Conservation (phyloP, 2,888 invertebrate genomes). For the Cephonodes hylas region DNA sequence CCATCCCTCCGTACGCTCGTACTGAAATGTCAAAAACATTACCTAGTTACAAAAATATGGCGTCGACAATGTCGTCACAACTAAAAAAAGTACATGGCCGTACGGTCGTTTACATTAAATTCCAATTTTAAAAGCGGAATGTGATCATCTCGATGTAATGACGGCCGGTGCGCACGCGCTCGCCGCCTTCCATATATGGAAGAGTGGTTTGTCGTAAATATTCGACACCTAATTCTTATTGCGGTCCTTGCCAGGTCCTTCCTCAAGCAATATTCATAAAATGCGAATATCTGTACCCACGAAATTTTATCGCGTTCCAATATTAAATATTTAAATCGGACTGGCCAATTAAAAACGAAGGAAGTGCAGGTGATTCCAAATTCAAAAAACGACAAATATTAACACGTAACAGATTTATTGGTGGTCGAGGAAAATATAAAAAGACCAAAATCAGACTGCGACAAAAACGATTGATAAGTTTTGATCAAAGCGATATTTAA, state of each 20-base stretch:
- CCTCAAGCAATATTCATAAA: constrained; percentile 28
- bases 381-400: constrained; percentile 36
- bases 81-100: constrained; percentile 34
- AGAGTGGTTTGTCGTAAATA: constrained; percentile 50
- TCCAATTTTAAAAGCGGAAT: constrained; percentile 60
- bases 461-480: constrained; percentile 26
- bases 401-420: constrained; percentile 49
- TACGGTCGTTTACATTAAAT: constrained; percentile 56
- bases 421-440: constrained; percentile 37
- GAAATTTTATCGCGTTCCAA: constrained; percentile 27
- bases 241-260: constrained; percentile 22
- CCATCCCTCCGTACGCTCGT: constrained; percentile 6
- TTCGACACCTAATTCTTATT: constrained; percentile 62
- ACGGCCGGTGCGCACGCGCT: constrained; percentile 52
- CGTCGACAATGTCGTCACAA: constrained; percentile 32
- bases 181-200: constrained; percentile 44
- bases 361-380: constrained; percentile 56
- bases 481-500: constrained; percentile 1
- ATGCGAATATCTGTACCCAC: constrained; percentile 14
- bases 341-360: constrained; percentile 46
- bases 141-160: constrained; percentile 48
- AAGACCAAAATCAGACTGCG: constrained; percentile 34
- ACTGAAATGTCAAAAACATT: constrained; percentile 38
- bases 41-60: constrained; percentile 31
- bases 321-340: constrained; percentile 41